Evolutionary conservation across 1,140 invertebrate genomes (phyloP), one percentile per base, ranked within the genome.

Genomic region (Nixonia krombeini): DNA sequence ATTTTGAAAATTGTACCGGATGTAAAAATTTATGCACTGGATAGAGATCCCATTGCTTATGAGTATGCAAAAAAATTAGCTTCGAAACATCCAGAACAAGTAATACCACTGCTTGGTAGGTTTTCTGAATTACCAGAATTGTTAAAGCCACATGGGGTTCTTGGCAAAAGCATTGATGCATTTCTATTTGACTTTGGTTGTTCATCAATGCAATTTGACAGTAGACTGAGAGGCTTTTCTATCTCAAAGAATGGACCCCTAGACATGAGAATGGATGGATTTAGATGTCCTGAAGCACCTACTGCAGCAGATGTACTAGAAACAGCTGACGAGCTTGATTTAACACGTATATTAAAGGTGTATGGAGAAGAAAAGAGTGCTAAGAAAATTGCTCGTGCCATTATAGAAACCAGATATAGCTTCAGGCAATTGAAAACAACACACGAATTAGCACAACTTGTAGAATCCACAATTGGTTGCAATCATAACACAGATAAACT

Each of bases 191-290:
- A 98, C 86, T 92, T 95, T 81, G 96, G 97, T n/a, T 94, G 93
- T 79, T 98, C 96, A 2, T 96, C 95, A 0, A 97, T 98, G 94
- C 97, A 99, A 84, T 91, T 97, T 79, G 92, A 97, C 75, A 86
- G 87, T 71, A 84, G 89, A 1, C 85, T 88, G 10, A 87, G 97
- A 77, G 97, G 97, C 3, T 99, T 99, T 85, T 90, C 93, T 8
- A 69, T 97, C 0, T 91, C 89, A 37, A 88, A 89, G 76, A 89
- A 97, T 87, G 95, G 94, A 0, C 93, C 92, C 5, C 86, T 99
- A 38, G 97, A 98, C 78, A 98, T 99, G 96, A 87, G 96, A 78
- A 99, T 99, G 96, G 94, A 97, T 86, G 89, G 91, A 1, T 83
- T 87, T 18, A 87, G 91, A 70, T 90, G 86, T 77, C 87, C 89